phyloP scores from a whole-genome alignment of 2,113 vertebrate genomes.

The Eubucco bourcierii region DNA sequence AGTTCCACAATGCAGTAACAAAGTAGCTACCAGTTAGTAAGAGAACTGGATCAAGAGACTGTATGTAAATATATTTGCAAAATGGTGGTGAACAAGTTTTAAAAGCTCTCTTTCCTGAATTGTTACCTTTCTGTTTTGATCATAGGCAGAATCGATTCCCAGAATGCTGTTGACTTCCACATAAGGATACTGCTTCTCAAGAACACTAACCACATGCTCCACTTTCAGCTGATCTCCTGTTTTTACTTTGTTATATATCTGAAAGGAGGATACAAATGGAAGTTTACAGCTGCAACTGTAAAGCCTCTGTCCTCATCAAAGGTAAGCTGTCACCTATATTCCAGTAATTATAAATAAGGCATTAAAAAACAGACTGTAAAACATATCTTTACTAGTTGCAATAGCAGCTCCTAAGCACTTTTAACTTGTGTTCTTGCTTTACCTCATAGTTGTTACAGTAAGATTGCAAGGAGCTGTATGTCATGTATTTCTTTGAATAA shows the following conservation, averaged over 20 bases:
- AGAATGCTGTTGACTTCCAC: slow-evolving; percentile 90
- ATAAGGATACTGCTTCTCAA: slow-evolving; percentile 92
- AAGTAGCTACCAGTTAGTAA: neutral
- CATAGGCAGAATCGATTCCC: slow-evolving; percentile 89
- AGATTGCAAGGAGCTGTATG: neutral
- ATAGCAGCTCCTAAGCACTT: neutral
- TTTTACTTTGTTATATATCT: slow-evolving; percentile 90
- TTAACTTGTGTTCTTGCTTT: neutral
- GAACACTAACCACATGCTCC: slow-evolving; percentile 87
- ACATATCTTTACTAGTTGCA: neutral
- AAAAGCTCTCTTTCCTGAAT: neutral
- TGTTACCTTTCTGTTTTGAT: slow-evolving; percentile 91
- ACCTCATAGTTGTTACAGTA: neutral
- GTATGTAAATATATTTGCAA: neutral
- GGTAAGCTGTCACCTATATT: neutral
- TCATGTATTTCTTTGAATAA: neutral
- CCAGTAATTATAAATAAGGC: neutral
- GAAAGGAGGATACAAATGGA: neutral
- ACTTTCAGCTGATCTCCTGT: slow-evolving; percentile 85
- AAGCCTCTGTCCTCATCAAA: neutral
- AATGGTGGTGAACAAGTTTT: neutral
- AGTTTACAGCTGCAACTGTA: neutral
- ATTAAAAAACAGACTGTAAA: neutral
- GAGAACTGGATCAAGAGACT: neutral
- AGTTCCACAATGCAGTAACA: neutral